phyloP scores from a whole-genome alignment of 2,113 vertebrate genomes.

The Tretioscincus oriximinensis region DNA sequence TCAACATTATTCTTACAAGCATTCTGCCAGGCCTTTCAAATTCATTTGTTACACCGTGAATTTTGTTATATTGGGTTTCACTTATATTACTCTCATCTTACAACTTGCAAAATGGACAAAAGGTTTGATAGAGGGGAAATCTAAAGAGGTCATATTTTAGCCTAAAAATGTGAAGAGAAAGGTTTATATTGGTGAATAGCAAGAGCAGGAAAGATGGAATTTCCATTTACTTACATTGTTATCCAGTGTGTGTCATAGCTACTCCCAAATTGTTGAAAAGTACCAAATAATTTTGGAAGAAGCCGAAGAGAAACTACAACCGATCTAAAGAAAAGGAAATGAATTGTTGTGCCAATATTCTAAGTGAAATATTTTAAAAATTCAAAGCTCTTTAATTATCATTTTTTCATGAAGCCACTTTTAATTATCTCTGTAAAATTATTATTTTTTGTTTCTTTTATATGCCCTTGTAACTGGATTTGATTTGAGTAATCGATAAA shows the following conservation, averaged over 20 bases:
- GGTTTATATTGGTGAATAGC: neutral
- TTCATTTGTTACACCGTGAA: too few species aligned
- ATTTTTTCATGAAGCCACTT: neutral
- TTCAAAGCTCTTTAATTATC: neutral
- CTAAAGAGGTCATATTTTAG: neutral
- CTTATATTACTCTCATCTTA: neutral
- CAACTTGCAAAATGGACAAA: too few species aligned
- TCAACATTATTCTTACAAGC: too few species aligned
- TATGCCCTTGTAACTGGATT: too few species aligned
- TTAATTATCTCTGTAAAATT: neutral
- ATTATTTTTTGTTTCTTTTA: too few species aligned
- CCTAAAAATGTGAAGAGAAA: neutral
- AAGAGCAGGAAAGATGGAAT: neutral
- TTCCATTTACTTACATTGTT: constrained; percentile 87
- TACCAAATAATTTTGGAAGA: constrained; percentile 96
- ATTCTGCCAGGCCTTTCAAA: too few species aligned
- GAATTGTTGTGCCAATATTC: neutral
- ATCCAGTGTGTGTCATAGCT: constrained; percentile 99
- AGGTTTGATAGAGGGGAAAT: neutral
- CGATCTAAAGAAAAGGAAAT: constrained; percentile 76
- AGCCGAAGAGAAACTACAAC: constrained; percentile 96
- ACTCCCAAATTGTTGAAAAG: constrained; percentile 98
- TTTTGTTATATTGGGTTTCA: too few species aligned
- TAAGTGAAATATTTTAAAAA: neutral
- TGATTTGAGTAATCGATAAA: too few species aligned